Conservation (phyloP, 2,113 vertebrate species). For the Leiothrix lutea region DNA sequence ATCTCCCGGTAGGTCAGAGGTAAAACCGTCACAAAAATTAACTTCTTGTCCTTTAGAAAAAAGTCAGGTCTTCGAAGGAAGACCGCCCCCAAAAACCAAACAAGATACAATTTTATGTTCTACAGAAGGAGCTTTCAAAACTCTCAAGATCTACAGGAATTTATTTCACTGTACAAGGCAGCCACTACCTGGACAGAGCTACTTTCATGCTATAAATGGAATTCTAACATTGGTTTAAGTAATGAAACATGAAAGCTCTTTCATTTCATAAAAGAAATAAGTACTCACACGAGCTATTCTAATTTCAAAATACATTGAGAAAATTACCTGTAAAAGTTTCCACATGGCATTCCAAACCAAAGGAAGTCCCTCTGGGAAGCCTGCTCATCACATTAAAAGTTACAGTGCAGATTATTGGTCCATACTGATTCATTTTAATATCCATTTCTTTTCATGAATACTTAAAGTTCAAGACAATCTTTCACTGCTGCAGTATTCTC, state of each 20-base stretch:
- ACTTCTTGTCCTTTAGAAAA: not conserved
- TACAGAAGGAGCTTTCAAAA: not conserved
- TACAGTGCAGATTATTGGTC: not conserved
- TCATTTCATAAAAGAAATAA: not conserved
- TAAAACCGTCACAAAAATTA: not conserved
- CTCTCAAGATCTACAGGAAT: not conserved
- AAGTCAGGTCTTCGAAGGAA: not conserved
- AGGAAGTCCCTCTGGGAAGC: not conserved
- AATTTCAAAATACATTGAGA: not conserved
- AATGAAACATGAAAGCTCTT: not conserved
- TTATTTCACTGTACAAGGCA: not conserved
- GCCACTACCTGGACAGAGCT: not conserved
- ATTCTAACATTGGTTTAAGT: not conserved
- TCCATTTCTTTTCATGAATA: not conserved
- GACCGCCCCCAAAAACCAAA: not conserved
- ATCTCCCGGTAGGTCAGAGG: slow-evolving; percentile 38
- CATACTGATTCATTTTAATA: not conserved
- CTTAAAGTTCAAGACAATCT: not conserved
- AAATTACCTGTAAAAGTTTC: not conserved
- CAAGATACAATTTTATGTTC: not conserved
- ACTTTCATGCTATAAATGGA: not conserved
- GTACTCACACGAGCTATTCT: not conserved
- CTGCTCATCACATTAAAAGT: not conserved
- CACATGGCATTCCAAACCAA: not conserved
- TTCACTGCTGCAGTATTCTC: not conserved